Percentiles rank a stretch among this genome's conserved stretches.
Evolutionary conservation across 2,888 invertebrate genomes (phyloP).

Genomic region (Temnothorax rugatulus): DNA sequence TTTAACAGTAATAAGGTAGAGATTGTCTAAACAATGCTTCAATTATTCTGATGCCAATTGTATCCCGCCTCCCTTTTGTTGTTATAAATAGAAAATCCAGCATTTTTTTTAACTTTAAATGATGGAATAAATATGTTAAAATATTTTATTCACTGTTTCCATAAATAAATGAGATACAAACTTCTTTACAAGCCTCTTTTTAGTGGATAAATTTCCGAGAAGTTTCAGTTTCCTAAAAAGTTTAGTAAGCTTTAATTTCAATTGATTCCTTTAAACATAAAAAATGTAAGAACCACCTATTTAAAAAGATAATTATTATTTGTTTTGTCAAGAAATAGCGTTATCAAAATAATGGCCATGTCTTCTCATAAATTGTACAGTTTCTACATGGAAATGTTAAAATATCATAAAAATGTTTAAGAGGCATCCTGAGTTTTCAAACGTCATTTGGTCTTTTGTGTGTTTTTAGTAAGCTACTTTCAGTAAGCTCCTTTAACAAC

Average conservation of each 20-base stretch:
- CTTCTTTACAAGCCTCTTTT: background rate
- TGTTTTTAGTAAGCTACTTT: slow-evolving; percentile 9
- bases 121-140: background rate
- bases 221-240: background rate
- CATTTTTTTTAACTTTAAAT: background rate
- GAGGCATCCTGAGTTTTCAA: background rate
- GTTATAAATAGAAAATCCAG: background rate
- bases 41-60: background rate
- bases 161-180: background rate
- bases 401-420: background rate
- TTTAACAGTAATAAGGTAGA: background rate
- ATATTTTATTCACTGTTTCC: background rate
- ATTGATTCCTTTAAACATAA: background rate
- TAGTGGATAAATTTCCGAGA: background rate
- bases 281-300: background rate
- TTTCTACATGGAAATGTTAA: background rate
- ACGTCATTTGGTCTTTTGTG: background rate
- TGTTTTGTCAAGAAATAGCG: background rate
- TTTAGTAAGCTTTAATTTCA: background rate
- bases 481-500: background rate
- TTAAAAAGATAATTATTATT: background rate
- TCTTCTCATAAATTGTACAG: background rate
- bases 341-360: background rate
- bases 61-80: background rate
- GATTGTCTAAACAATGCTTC: background rate